Percentiles rank a stretch among this genome's conserved stretches.
Conservation (phyloP, 2,888 invertebrate species). For the Raillietiella orientalis region DNA sequence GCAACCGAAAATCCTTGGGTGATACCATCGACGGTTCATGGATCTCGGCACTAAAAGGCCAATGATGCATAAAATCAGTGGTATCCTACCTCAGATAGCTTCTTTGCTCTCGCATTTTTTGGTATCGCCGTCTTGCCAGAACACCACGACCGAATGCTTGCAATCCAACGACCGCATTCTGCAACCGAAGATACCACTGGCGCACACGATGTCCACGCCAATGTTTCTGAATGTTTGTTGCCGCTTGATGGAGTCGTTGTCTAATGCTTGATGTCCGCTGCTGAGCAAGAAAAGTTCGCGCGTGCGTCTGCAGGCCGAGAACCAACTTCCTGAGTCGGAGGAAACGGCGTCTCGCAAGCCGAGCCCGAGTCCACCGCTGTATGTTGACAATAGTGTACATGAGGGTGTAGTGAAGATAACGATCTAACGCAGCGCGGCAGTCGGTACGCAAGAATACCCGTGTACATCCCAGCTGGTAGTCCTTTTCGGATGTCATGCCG, state of each 20-base stretch:
- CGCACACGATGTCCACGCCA: slow-evolving; percentile 36
- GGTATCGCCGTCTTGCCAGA: slow-evolving; percentile 21
- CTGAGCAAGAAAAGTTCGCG: slow-evolving; percentile 28
- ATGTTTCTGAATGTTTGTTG: slow-evolving; percentile 35
- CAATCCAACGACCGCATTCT: slow-evolving; percentile 22
- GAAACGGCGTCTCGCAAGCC: slow-evolving; percentile 41
- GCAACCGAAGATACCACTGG: slow-evolving; percentile 28
- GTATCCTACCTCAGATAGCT: slow-evolving; percentile 3
- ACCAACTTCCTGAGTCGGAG: slow-evolving; percentile 23
- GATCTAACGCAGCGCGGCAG: slow-evolving; percentile 69
- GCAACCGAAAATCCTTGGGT: too few species aligned
- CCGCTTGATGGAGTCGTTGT: slow-evolving; percentile 14
- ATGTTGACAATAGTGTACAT: slow-evolving; percentile 69
- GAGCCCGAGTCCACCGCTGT: slow-evolving; percentile 63
- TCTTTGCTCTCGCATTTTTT: slow-evolving; percentile 11
- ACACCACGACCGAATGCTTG: slow-evolving; percentile 39
- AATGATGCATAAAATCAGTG: too few species aligned
- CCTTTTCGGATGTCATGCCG: too few species aligned
- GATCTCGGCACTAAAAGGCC: too few species aligned
- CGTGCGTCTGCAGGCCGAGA: slow-evolving; percentile 19
- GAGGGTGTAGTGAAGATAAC: slow-evolving; percentile 67
- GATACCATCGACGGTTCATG: too few species aligned
- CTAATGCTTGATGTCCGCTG: slow-evolving; percentile 14
- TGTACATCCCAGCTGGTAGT: slow-evolving; percentile 56
- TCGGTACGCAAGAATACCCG: slow-evolving; percentile 82